Evolutionary conservation across 2,113 vertebrate species (phyloP), one percentile per base, ranked within the genome.

Genomic region (Carettochelys insculpta): DNA sequence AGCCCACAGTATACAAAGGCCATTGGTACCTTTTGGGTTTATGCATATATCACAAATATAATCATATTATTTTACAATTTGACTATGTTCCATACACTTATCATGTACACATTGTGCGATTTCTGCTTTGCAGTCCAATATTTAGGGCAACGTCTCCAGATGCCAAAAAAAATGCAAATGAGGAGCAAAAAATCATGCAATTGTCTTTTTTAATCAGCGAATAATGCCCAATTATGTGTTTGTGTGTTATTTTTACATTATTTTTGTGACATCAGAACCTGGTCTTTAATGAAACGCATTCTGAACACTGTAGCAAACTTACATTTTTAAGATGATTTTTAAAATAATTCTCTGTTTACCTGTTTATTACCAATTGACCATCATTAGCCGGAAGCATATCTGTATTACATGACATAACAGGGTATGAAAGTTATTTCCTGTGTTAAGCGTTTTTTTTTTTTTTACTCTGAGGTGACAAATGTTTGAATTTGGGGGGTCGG

Each of bases 221-320:
- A 51, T 83, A 83, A 83, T 83, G 48, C 48, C 80, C 77, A 89
- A 83, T 93, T 94, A 78, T 94, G 89, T 97, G 89, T 96, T 96
- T 95, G 73, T 95, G 96, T 95, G 95, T 94, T 94, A 95, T 95
- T 90, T 94, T 96, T 83, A 90, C 96, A 87, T 94, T 92, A 79
- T 93, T 95, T 95, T 96, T 90, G 91, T 96, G 85, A 96, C 95
- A 95, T 96, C 90, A 93, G 91, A 94, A 93, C 94, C 93, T 95
- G 92, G 93, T 93, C 92, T 95, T 94, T 94, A 93, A 94, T 94
- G 81, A 93, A 92, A 90, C 95, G 93, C 94, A 95, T 94, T 96
- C 92, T 94, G 92, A 71, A 89, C 95, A 87, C 81, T 94, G 94
- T 96, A 95, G 95, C 93, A 96, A 96, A 95, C 92, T 84, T 95